Base-by-base conservation (phyloP, 2,888 invertebrate genomes). In the Volucella bombylans region DNA sequence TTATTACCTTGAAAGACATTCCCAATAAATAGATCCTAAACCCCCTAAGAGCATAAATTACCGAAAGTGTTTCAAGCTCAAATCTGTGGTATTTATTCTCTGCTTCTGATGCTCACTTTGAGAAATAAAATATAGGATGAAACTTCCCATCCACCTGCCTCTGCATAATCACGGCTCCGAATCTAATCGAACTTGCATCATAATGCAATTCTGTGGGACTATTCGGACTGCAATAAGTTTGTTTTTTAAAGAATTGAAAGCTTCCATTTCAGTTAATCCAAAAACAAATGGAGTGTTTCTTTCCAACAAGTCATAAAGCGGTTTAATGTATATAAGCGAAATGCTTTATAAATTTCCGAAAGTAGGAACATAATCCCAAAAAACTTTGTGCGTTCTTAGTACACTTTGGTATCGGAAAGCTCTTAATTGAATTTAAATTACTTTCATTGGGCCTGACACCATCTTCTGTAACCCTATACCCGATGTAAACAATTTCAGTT, bases 341-440 rank as follows among this genome's bases (percentile, higher is more conserved):
- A 6, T 39, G n/a, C n/a, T 50, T 67, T 6, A 54, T 50, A 15
- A 67, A 67, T n/a, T 52, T 67, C 11, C 67, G 43, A 12, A 67
- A 67, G 41, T 67, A 67, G 1, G 50, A 50, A 31, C 52, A 52
- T 8, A 67, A 9, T 15, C 67, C 39, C 1, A 54, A 8, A 41
- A 67, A 67, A 15, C 52, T 41, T 8, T 52, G 54, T 9, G 52
- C 52, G 39, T 67, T 39, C 39, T 50, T 67, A 6, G 10, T 12
- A 14, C 52, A n/a, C 4, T 4, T 14, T 8, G 52, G 67, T 8
- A 39, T 41, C n/a, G n/a, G n/a, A n/a, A n/a, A n/a, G n/a, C n/a
- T n/a, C n/a, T n/a, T n/a, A n/a, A n/a, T 45, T 31, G 45, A 4
- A 41, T 59, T 59, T n/a, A 59, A 9, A 59, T 52, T 52, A 14